A percentile compares a stretch with the other conserved stretches of the same genome.
Evolutionary conservation across 2,113 vertebrate genomes (phyloP).

Genomic region (Oncorhynchus nerka): DNA sequence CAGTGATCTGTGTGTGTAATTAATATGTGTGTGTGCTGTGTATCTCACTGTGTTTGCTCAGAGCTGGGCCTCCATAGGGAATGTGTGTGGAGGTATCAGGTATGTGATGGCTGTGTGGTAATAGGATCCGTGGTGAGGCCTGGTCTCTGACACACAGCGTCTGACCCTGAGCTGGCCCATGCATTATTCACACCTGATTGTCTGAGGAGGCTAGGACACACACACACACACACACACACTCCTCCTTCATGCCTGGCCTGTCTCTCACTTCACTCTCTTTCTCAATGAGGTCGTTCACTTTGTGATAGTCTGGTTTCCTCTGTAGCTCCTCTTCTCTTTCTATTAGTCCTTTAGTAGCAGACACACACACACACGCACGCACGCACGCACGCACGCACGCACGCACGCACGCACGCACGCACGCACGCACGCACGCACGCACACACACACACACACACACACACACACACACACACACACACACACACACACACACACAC

Average conservation of each 20-base stretch:
- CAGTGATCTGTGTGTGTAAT: conserved; percentile 35
- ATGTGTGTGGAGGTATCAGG: conserved; percentile 41
- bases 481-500: too few relatives aligned
- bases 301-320: not conserved
- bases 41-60: not conserved
- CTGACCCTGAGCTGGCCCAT: conserved; percentile 60
- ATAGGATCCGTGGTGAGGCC: conserved; percentile 61
- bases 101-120: conserved; percentile 62
- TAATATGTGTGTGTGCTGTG: not conserved
- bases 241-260: not conserved
- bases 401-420: too few relatives aligned
- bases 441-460: too few relatives aligned
- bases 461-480: too few relatives aligned
- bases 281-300: not conserved
- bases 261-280: conserved; percentile 13
- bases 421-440: too few relatives aligned
- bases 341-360: too few relatives aligned
- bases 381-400: too few relatives aligned
- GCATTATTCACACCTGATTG: conserved; percentile 73
- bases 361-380: too few relatives aligned
- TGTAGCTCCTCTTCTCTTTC: too few relatives aligned
- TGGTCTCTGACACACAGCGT: conserved; percentile 60
- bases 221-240: not conserved
- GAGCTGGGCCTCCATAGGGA: conserved; percentile 5
- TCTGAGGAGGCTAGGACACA: conserved; percentile 17